Base-by-base conservation (phyloP, 2,113 vertebrate species). In the Oncorhynchus kisutch region DNA sequence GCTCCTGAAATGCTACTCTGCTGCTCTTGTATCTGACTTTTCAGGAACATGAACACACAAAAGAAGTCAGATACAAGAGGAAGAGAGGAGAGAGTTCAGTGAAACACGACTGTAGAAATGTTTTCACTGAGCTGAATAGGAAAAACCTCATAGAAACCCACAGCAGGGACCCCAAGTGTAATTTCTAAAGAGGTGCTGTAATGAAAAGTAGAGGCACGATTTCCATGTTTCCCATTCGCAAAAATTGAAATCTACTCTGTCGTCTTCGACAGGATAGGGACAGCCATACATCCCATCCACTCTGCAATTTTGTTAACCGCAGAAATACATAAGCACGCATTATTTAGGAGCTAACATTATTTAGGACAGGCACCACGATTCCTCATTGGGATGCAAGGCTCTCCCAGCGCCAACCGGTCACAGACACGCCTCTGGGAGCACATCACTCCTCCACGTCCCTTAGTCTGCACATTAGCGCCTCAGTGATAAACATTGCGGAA, bases 321-420 rank as follows among this genome's bases (percentile, higher is more conserved):
- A 71, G 62, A 48, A 59, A 66, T 65, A 74, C 62, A 71, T n/a
- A 66, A 29, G 68, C 68, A 54, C 68, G 65, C 72, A 75, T 82
- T 75, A 82, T 82, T 70, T 45, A 71, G 39, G 5, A 24, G 24
- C 14, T 31, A 69, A 45, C 45, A 62, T 54, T 25, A 20, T 69
- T 67, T 27, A 20, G 71, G 67, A 67, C 48, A 31, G 69, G 62
- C 45, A 66, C 69, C 59, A 66, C 71, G 62, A 81, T 75, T 8
- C 24, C 72, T 75, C 16, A 3, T 67, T 78, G 80, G 70, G 67
- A 73, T 66, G 25, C 27, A 27, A 13, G 8, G 6, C 60, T 74
- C 14, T 73, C 34, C 13, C 66, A 13, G 22, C 9, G 12, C 27
- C 18, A 8, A 5, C 59, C 59, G 4, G 59, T 3, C n/a, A 62